These are phyloP conservation scores for Gallinago paraguaiae DNA, from an alignment of 2,113 vertebrate genomes.

Conservation along the genomic window DNA sequence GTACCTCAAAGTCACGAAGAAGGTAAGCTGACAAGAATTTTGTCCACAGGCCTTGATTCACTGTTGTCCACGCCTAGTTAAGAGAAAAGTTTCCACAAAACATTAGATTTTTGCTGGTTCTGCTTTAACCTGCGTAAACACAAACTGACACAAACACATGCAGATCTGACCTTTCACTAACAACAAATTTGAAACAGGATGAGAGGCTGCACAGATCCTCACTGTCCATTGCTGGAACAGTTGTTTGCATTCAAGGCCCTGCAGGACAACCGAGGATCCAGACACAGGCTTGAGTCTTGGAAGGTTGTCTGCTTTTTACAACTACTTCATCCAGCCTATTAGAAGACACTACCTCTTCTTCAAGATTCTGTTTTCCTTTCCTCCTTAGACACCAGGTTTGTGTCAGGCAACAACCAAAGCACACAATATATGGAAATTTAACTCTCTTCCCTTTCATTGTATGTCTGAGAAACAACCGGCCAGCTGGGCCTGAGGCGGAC, in stretches of 20 bases:
- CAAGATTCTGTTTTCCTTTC: neutral
- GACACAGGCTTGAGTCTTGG: neutral
- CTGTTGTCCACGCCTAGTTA: neutral
- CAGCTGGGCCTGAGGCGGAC: neutral
- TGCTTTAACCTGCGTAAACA: neutral
- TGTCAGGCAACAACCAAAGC: neutral
- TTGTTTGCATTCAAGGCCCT: neutral
- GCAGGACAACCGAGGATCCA: neutral
- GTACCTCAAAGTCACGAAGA: neutral
- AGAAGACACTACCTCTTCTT: neutral
- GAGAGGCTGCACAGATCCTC: neutral
- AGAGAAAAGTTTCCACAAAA: neutral
- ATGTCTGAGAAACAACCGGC: neutral
- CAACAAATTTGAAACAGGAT: too few species aligned
- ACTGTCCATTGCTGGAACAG: neutral
- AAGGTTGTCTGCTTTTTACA: neutral
- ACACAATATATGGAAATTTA: neutral
- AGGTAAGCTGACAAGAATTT: neutral
- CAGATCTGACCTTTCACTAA: neutral
- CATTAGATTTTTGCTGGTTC: neutral
- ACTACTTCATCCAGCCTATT: accelerated
- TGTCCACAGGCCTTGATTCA: neutral
- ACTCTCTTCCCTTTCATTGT: neutral
- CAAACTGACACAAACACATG: neutral
- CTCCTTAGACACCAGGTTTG: neutral